Conservation (phyloP, 2,113 vertebrate genomes). For the Prionailurus bengalensis region DNA sequence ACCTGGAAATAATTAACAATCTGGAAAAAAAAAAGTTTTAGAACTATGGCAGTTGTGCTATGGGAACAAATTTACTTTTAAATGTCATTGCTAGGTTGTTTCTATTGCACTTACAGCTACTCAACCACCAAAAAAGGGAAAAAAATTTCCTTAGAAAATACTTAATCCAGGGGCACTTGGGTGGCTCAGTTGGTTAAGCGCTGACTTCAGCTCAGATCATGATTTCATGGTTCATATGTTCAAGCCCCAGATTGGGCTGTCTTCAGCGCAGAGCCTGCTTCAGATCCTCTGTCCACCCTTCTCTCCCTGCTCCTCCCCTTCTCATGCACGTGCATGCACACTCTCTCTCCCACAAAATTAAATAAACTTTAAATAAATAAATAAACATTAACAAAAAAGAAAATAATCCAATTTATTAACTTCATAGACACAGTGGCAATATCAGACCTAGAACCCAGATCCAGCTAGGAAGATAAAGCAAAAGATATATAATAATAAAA, state of each 20-base stretch:
- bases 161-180: not conserved
- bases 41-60: not conserved
- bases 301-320: no score
- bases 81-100: constrained; percentile 49
- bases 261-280: no score
- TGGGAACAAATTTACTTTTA: constrained; percentile 51
- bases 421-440: not conserved
- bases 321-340: no score
- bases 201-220: no score
- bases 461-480: constrained; percentile 4
- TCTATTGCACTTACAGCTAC: not conserved
- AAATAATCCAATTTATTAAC: not conserved
- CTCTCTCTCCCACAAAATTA: no score
- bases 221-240: no score
- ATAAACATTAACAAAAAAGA: no score
- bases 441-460: not conserved
- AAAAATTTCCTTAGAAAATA: constrained; percentile 49
- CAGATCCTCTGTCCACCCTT: no score
- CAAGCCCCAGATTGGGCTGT: no score
- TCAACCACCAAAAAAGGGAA: not conserved
- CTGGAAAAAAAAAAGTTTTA: constrained; percentile 4
- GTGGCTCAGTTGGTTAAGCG: no score
- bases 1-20: constrained; percentile 41
- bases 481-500: constrained; percentile 9
- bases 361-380: no score